Base-by-base conservation (phyloP, 2,888 invertebrate genomes). In the Macrosoma leucophasiata region DNA sequence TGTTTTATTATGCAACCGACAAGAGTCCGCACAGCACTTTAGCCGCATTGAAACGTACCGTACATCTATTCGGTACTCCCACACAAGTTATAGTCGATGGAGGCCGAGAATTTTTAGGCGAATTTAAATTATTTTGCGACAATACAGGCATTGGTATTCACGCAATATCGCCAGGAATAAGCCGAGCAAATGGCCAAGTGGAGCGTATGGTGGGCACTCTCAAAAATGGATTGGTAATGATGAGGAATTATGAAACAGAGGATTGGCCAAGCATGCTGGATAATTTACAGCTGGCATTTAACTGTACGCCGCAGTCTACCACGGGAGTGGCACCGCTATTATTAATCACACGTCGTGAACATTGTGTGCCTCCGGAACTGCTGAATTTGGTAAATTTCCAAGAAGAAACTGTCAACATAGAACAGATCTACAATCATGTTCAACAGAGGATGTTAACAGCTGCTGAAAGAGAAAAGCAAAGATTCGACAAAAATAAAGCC, bases 201-300 rank as follows among this genome's bases (percentile, higher is more conserved):
- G n/a, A n/a, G n/a, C n/a, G n/a, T n/a, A n/a, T n/a, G n/a, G n/a
- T n/a, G n/a, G n/a, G n/a, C n/a, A n/a, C n/a, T n/a, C n/a, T n/a
- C n/a, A n/a, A n/a, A n/a, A n/a, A n/a, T n/a, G n/a, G n/a, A n/a
- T n/a, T n/a, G n/a, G n/a, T n/a, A 3, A 27, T 13, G 3, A 44
- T 43, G 24, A 39, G 46, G 1, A 41, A 39, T 11, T 43, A 46
- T 18, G 41, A 45, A 14, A 48, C 41, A 1, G 10, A 27, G 10
- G 7, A 9, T 5, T 51, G 50, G 47, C 41, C 39, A 0, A 41
- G 29, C 1, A 37, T 41, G 3, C 10, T 51, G 1, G 46, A 39
- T 4, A 18, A 9, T 2, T 18, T 51, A 0, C 48, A 48, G 18
- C 27, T 48, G 1, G 47, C 47, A 4, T 9, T 51, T 3, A 48